Evolutionary conservation across 1,140 invertebrate genomes (phyloP), one percentile per base, ranked within the genome.

Genomic region (Chrysopa pallens): DNA sequence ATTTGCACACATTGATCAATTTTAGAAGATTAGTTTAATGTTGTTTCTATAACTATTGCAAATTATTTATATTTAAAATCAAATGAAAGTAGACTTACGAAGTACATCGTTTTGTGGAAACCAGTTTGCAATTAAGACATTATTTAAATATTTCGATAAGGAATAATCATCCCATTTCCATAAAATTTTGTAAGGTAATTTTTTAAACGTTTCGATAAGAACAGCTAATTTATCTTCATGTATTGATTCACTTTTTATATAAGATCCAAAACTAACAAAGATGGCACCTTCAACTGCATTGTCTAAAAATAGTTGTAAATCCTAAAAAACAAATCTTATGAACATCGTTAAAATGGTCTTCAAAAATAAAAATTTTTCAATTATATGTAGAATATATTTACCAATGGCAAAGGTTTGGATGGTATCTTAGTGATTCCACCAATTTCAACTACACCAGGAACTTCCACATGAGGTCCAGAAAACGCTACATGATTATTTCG

Each of bases 241-340:
- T 8, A 61, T 40, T 23, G 49, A 40, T 8, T 41, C 38, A 27
- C 43, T 46, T 13, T 42, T 43, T 2, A 62, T 47, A 27, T 55
- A 51, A 9, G 50, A 54, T 5, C 62, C 60, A 9, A 65, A 51
- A 38, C 56, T 58, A 6, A 56, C 47, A 37, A 51, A 58, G 15
- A 62, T 56, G 0, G 58, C 53, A 13, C 59, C 59, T 36, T 58
- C 42, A 38, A 46, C 48, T 14, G 54, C 55, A 12, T 40, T 28
- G 40, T 60, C 54, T 14, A 40, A 44, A 49, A 49, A 48, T 11
- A 35, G 17, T 41, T 57, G 44, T 6, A 59, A 39, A 36, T 59
- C 53, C 54, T 58, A 38, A 6, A 40, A 29, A 15, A 42, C 6
- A 13, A 29, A 41, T n/a, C n/a, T n/a, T n/a, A n/a, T n/a, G n/a